These are phyloP conservation scores for Geophilus truncorum DNA, from an alignment of 2,888 invertebrate genomes.

Conservation along the genomic window DNA sequence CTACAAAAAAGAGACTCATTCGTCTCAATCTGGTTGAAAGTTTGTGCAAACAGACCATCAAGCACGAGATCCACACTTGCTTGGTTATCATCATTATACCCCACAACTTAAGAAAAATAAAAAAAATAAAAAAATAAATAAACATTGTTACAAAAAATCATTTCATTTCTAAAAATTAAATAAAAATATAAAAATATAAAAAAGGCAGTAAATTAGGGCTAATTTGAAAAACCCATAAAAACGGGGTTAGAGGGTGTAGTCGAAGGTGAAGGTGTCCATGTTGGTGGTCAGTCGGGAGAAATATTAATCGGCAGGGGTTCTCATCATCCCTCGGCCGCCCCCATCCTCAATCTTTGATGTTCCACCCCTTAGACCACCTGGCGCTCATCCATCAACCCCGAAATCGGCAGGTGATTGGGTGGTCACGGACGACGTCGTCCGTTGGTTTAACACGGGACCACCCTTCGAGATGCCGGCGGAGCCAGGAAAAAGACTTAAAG, in stretches of 20 bases:
- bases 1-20: slow-evolving; percentile 4
- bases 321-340: neutral
- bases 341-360: slow-evolving; percentile 3
- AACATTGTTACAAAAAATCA: too few species aligned
- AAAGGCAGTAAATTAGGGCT: too few species aligned
- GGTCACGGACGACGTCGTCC: neutral
- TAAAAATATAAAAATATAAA: too few species aligned
- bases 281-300: neutral
- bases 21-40: slow-evolving; percentile 10
- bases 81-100: neutral
- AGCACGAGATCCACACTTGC: neutral
- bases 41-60: neutral
- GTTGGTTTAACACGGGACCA: neutral
- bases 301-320: neutral
- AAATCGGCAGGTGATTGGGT: slow-evolving; percentile 10
- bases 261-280: slow-evolving; percentile 1
- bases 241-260: too few species aligned
- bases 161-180: too few species aligned
- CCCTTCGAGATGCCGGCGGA: neutral
- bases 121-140: too few species aligned
- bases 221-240: too few species aligned
- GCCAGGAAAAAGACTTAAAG: neutral
- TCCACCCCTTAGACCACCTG: slow-evolving; percentile 2
- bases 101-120: too few species aligned
- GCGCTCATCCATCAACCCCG: neutral